Percentiles rank a stretch among this genome's conserved stretches.
These are phyloP conservation scores for Pedicia rivosa DNA, from an alignment of 2,888 invertebrate genomes.

Conservation along the genomic window DNA sequence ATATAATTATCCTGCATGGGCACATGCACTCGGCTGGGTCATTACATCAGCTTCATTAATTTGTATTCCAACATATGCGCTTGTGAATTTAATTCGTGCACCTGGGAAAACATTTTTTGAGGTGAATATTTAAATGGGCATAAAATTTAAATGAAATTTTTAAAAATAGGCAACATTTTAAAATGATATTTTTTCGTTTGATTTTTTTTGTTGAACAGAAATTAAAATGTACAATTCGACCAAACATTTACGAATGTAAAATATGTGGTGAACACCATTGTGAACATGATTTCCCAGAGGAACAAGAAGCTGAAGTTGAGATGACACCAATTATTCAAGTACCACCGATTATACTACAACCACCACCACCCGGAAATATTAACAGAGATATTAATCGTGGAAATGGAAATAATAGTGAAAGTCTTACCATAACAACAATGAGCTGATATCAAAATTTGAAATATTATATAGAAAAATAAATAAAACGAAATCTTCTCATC, in stretches of 20 bases:
- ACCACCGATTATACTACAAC: constrained; percentile 12
- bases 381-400: not conserved
- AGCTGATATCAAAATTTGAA: too few species aligned
- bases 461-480: too few species aligned
- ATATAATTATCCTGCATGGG: constrained; percentile 70
- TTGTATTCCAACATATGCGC: constrained; percentile 71
- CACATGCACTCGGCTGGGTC: constrained; percentile 72
- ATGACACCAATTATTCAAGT: constrained; percentile 17
- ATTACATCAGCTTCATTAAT: constrained; percentile 68
- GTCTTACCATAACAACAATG: too few species aligned
- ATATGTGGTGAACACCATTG: constrained; percentile 64
- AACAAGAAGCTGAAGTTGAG: constrained; percentile 31
- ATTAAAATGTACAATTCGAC: constrained; percentile 55
- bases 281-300: constrained; percentile 42
- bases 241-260: constrained; percentile 58
- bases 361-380: constrained; percentile 11
- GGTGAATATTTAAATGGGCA: constrained; percentile 33
- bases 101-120: constrained; percentile 54
- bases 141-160: not conserved
- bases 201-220: constrained; percentile 39
- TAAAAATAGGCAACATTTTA: constrained; percentile 1
- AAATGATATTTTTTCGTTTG: not conserved
- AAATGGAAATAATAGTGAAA: not conserved
- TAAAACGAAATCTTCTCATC: too few species aligned
- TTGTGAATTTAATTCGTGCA: constrained; percentile 51